A percentile compares a stretch with the other conserved stretches of the same genome.
phyloP scores from a whole-genome alignment of 35 echinoderm and acorn worm species.

The Lytechinus variegatus region DNA sequence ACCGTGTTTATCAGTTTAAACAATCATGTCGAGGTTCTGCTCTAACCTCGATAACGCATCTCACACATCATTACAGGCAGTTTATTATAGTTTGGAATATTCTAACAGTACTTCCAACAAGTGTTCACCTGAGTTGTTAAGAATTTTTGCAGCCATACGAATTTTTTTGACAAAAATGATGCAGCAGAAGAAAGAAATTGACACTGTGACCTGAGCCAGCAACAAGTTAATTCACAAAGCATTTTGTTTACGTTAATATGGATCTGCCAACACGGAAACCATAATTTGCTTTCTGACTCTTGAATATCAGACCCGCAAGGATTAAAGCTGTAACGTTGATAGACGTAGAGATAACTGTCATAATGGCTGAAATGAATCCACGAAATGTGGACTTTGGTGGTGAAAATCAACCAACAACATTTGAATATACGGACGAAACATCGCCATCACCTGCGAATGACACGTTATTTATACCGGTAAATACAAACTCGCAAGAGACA shows the following conservation, averaged over 20 bases:
- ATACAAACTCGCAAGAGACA: not conserved
- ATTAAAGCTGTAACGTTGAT: not conserved
- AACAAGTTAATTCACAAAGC: too few relatives aligned
- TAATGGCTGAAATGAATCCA: not conserved
- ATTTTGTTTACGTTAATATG: not conserved
- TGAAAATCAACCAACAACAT: not conserved
- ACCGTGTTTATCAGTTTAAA: slow-evolving; percentile 3
- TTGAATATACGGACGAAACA: not conserved
- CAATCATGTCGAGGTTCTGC: not conserved
- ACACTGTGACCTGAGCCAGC: too few relatives aligned
- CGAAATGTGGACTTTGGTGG: not conserved
- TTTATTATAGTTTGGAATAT: not conserved
- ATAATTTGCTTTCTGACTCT: not conserved
- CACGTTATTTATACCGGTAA: not conserved
- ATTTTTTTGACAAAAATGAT: too few relatives aligned
- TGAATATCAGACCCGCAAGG: not conserved
- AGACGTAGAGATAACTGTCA: not conserved
- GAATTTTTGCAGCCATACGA: not conserved
- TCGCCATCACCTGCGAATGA: not conserved
- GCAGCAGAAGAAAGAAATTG: too few relatives aligned
- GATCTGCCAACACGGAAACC: not conserved
- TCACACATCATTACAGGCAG: not conserved
- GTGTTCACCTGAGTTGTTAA: not conserved
- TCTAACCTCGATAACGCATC: not conserved
- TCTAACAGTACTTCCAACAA: not conserved